Conservation (phyloP, 2,797 vertebrate species). For the Thalassophryne amazonica region DNA sequence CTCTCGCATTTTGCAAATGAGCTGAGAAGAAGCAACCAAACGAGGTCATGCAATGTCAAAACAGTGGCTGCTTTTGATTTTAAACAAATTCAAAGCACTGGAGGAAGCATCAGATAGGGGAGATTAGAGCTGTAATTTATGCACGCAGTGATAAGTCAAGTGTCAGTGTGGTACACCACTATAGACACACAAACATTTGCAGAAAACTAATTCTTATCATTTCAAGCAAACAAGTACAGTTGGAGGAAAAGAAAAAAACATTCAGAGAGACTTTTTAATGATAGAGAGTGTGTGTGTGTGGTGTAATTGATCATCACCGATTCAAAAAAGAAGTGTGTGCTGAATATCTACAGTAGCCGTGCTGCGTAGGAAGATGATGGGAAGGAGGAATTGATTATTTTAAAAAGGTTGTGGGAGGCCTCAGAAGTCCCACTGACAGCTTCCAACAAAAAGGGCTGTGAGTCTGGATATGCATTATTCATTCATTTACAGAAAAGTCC, state of each 20-base stretch:
- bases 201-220: constrained; percentile 21
- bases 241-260: constrained; percentile 37
- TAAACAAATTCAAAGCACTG: constrained; percentile 54
- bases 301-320: constrained; percentile 41
- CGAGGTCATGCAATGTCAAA: constrained; percentile 62
- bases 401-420: constrained; percentile 36
- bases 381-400: constrained; percentile 53
- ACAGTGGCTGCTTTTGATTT: constrained; percentile 45
- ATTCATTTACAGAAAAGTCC: too few relatives aligned
- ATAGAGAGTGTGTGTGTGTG: constrained; percentile 38
- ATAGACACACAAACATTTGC: constrained; percentile 13
- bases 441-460: constrained; percentile 7
- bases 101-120: constrained; percentile 56
- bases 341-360: constrained; percentile 28
- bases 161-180: constrained; percentile 29
- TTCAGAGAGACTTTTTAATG: constrained; percentile 51
- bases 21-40: constrained; percentile 53
- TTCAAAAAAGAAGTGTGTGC: constrained; percentile 36
- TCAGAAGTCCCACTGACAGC: constrained; percentile 26
- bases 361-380: constrained; percentile 34
- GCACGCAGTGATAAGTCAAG: constrained; percentile 50
- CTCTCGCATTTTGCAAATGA: constrained; percentile 47
- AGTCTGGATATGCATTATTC: too few relatives aligned
- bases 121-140: constrained; percentile 68
- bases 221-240: constrained; percentile 42